Evolutionary conservation across 2,888 invertebrate species (phyloP).

Genomic region (Leucozona laternaria): DNA sequence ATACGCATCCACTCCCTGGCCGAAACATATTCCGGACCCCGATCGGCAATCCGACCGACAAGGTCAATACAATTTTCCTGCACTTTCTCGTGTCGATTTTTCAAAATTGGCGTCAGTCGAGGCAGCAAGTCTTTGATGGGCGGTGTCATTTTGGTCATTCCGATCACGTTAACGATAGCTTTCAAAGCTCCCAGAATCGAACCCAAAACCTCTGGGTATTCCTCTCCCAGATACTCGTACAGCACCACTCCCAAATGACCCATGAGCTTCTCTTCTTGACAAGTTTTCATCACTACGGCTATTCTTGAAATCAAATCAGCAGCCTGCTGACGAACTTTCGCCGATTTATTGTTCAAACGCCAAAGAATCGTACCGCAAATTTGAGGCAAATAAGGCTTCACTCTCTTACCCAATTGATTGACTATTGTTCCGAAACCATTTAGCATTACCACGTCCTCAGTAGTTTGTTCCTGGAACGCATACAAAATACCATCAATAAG

Average conservation of each 20-base stretch:
- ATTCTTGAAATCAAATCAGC: conserved; percentile 99
- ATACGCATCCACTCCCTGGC: conserved; percentile 99
- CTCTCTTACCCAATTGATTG: conserved; percentile 97
- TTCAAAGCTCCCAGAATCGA: conserved; percentile 99
- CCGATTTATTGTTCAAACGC: conserved; percentile 99
- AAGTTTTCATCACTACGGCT: conserved; percentile 99
- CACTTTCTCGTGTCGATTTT: conserved; percentile 98
- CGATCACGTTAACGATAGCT: conserved; percentile 99
- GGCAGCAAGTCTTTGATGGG: conserved; percentile 99
- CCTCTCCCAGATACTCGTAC: conserved; percentile 99
- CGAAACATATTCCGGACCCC: conserved; percentile 99
- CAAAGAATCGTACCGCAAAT: conserved; percentile 99
- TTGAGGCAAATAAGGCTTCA: conserved; percentile 99
- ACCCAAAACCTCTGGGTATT: conserved; percentile 99
- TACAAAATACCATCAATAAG: conserved; percentile 99
- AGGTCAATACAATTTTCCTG: conserved; percentile 99
- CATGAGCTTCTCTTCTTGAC: conserved; percentile 99
- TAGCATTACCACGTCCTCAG: conserved; percentile 99
- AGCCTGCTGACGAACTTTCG: conserved; percentile 99
- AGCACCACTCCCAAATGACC: conserved; percentile 99
- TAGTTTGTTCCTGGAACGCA: conserved; percentile 99
- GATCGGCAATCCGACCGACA: conserved; percentile 99
- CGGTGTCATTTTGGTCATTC: conserved; percentile 99
- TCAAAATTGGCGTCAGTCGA: conserved; percentile 97
- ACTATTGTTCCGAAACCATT: conserved; percentile 99